Base-by-base conservation (phyloP, 2,113 vertebrate genomes). In the Carassius auratus region DNA sequence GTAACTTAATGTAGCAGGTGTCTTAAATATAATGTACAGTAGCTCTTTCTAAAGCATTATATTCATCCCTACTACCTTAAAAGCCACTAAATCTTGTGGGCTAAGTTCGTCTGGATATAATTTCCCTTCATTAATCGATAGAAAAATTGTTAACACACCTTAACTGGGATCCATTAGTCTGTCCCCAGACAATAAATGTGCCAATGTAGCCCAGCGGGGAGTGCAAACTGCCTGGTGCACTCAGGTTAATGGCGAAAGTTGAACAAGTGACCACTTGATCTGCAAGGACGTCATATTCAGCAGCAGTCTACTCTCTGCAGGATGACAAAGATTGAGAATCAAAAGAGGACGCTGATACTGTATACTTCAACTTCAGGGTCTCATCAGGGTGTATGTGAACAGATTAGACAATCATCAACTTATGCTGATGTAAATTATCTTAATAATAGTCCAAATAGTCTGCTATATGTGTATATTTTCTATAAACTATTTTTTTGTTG, bases 1-100 rank as follows among this genome's bases (percentile, higher is more conserved):
- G 97, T 94, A 97, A 96, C 97, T 97, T 99, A 99, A 99, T 98
- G 97, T 97, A 98, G 97, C 97, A 98, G 97, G 96, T 98, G 98
- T 97, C 97, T 96, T 97, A 97, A 97, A 95, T 96, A 95, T 98
- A 97, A 98, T 98, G 98, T 99, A 96, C 96, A 96, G 96, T 97
- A 96, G 96, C 98, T 98, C 96, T 99, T 99, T 97, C 96, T 96
- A 97, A 98, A 97, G 96, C 97, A 97, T 99, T 99, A 98, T 97
- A 97, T 97, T 97, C 97, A 97, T 97, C 95, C 96, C 97, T 98
- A 98, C 97, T 98, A 95, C 96, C 98, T 99, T 99, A 99, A 99
- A 99, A 99, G 98, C 96, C 97, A 97, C 97, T 99, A 97, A 98
- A 96, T 99, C 96, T 95, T 95, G 90, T 91, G 88, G 93, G 95